Conservation (phyloP, 2,888 invertebrate genomes). For the Polydrusus tereticollis region DNA sequence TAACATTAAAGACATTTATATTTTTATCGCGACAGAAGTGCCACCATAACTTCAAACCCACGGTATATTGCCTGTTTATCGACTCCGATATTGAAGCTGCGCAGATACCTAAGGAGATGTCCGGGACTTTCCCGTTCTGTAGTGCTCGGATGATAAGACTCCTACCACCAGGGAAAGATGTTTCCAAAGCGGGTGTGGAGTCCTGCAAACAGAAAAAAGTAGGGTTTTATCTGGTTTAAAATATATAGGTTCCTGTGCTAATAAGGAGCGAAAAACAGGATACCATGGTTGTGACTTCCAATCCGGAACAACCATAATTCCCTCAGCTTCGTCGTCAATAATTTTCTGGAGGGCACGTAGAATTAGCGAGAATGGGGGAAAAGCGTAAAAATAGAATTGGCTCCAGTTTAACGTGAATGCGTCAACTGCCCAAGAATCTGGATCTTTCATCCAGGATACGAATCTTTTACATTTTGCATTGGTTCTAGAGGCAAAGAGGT, state of each 20-base stretch:
- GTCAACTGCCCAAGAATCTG: conserved; percentile 46
- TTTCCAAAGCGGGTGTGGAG: not conserved
- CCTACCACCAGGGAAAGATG: not conserved
- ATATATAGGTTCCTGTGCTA: not conserved
- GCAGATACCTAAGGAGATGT: conserved; percentile 37
- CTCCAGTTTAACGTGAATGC: conserved; percentile 54
- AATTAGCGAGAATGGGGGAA: not conserved
- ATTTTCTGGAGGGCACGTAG: conserved; percentile 57
- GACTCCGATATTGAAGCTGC: conserved; percentile 50
- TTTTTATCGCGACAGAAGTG: conserved; percentile 44
- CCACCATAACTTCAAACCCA: conserved; percentile 52
- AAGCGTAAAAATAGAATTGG: conserved; percentile 20
- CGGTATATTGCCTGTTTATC: conserved; percentile 40
- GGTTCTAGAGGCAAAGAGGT: conserved; percentile 38
- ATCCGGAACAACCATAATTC: conserved; percentile 41
- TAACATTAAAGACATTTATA: not conserved
- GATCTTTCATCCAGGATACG: conserved; percentile 24
- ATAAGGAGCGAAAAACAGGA: no score
- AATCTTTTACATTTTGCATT: conserved; percentile 53
- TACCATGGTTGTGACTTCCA: conserved; percentile 37
- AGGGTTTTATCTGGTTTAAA: not conserved
- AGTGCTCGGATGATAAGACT: not conserved
- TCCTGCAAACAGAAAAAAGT: not conserved
- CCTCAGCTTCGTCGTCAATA: conserved; percentile 36
- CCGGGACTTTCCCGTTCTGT: not conserved